Percentiles rank a stretch among this genome's conserved stretches.
phyloP scores from a whole-genome alignment of 1,140 invertebrate genomes.

The Drosophila ananassae region DNA sequence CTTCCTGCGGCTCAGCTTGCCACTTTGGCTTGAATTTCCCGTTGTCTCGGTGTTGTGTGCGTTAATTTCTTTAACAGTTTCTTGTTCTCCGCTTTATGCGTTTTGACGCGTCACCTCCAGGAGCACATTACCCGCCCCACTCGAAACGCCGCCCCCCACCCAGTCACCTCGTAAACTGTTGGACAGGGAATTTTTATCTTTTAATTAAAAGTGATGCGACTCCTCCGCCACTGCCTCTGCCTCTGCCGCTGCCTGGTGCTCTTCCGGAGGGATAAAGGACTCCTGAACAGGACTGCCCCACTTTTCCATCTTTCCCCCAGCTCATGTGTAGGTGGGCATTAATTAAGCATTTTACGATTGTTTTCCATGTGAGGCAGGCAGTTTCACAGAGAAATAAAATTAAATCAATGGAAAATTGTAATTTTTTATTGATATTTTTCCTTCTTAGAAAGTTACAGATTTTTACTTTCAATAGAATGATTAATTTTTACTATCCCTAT shows the following conservation, averaged over 20 bases:
- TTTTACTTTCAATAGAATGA: background rate
- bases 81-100: slow-evolving; percentile 71
- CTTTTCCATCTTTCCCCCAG: slow-evolving; percentile 10
- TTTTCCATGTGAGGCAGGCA: slow-evolving; percentile 16
- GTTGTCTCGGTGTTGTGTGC: slow-evolving; percentile 21
- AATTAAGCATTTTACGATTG: slow-evolving; percentile 68
- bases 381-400: slow-evolving; percentile 5
- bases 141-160: background rate
- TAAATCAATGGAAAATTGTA: background rate
- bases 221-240: slow-evolving; percentile 10
- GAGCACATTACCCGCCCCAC: background rate
- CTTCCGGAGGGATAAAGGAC: slow-evolving; percentile 11
- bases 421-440: background rate
- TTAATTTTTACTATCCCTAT: background rate
- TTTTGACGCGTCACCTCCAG: slow-evolving; percentile 54
- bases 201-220: slow-evolving; percentile 77
- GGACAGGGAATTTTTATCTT: slow-evolving; percentile 75
- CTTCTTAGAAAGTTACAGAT: background rate
- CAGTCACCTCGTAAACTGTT: slow-evolving; percentile 31
- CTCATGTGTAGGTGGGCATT: slow-evolving; percentile 49
- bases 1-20: slow-evolving; percentile 26
- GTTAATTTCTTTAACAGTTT: slow-evolving; percentile 74
- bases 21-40: slow-evolving; percentile 29
- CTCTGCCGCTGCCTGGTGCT: slow-evolving; percentile 12
- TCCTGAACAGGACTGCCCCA: slow-evolving; percentile 21